Evolutionary conservation across 2,797 vertebrate species (phyloP).

Genomic region (Diceros bicornis): DNA sequence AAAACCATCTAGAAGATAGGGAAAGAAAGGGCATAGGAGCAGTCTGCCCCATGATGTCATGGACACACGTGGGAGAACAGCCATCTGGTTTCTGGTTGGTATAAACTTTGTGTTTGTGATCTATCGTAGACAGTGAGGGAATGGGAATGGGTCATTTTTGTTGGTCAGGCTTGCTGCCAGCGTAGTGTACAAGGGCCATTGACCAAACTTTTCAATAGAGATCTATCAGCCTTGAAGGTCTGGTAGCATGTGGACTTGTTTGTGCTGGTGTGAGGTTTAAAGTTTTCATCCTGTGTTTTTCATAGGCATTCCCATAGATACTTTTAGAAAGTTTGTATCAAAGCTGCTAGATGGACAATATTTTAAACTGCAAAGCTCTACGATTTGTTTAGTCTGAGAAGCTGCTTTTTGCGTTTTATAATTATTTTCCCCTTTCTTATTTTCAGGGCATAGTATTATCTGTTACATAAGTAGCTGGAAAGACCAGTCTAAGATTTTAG

Average conservation of each 20-base stretch:
- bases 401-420: neutral
- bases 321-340: neutral
- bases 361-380: neutral
- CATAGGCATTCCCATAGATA: neutral
- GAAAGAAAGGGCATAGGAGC: neutral
- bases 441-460: neutral
- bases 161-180: neutral
- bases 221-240: neutral
- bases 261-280: neutral
- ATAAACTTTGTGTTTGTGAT: neutral
- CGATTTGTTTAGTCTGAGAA: neutral
- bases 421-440: neutral
- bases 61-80: neutral
- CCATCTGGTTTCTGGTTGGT: neutral
- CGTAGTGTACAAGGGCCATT: neutral
- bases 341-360: neutral
- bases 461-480: neutral
- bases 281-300: constrained; percentile 2
- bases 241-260: neutral
- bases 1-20: neutral
- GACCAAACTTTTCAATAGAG: neutral
- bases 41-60: neutral
- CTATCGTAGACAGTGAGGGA: neutral
- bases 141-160: neutral
- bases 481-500: neutral